Percentiles rank a stretch among this genome's conserved stretches.
phyloP scores from a whole-genome alignment of 2,888 invertebrate genomes.

The Leistus spinibarbis region DNA sequence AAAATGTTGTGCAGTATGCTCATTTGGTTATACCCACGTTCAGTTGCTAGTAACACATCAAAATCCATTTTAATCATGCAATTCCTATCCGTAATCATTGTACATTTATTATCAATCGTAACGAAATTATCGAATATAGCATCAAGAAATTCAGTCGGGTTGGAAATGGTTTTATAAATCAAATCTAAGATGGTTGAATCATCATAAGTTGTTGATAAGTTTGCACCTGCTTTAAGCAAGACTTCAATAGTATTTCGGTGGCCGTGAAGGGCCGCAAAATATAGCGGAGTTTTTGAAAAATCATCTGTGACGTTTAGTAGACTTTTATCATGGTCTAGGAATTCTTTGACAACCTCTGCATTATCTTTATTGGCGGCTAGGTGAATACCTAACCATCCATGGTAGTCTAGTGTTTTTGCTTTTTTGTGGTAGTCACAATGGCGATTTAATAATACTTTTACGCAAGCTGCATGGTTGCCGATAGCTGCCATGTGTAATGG shows the following conservation, averaged over 20 bases:
- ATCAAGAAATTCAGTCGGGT: conserved; percentile 62
- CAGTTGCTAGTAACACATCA: conserved; percentile 58
- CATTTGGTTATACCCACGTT: conserved; percentile 61
- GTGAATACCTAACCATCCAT: conserved; percentile 55
- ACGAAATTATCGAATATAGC: conserved; percentile 62
- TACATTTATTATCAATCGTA: conserved; percentile 56
- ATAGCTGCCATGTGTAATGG: conserved; percentile 64
- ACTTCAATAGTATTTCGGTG: conserved; percentile 63
- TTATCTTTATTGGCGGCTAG: conserved; percentile 59
- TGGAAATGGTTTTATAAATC: conserved; percentile 61
- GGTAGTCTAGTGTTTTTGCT: not conserved
- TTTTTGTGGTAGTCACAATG: conserved; percentile 19
- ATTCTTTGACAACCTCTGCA: conserved; percentile 54
- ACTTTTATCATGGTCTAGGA: conserved; percentile 55
- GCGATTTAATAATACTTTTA: conserved; percentile 57
- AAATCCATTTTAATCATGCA: conserved; percentile 62
- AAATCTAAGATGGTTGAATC: conserved; percentile 61
- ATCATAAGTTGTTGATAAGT: conserved; percentile 39
- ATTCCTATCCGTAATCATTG: conserved; percentile 43
- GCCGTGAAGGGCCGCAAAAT: conserved; percentile 62
- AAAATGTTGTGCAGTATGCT: conserved; percentile 62
- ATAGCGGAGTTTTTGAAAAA: conserved; percentile 56
- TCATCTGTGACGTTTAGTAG: conserved; percentile 11
- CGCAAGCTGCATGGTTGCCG: conserved; percentile 60
- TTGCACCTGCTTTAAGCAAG: conserved; percentile 49